Evolutionary conservation across 2,888 invertebrate species (phyloP).

Genomic region (Stenotaenia linearis): DNA sequence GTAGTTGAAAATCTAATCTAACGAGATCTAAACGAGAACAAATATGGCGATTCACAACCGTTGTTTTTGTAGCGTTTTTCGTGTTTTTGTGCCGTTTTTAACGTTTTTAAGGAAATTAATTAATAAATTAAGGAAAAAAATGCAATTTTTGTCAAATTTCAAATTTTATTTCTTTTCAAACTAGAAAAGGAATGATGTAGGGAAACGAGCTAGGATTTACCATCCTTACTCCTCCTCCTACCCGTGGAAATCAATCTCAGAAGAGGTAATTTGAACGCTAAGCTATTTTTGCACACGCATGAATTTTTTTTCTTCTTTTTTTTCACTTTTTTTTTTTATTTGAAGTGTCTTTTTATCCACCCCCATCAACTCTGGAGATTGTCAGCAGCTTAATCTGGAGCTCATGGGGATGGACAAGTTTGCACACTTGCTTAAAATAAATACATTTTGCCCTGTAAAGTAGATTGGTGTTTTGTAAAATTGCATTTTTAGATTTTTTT

Average conservation of each 20-base stretch:
- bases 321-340: no score
- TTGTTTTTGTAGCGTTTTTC: neutral
- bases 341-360: constrained; percentile 34
- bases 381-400: constrained; percentile 28
- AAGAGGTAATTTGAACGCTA: neutral
- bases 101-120: no score
- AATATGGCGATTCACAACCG: neutral
- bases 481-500: neutral
- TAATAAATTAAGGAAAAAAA: no score
- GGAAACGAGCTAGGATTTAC: constrained; percentile 1
- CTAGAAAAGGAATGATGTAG: neutral
- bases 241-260: neutral
- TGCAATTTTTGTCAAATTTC: neutral
- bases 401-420: neutral
- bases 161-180: neutral
- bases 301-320: neutral
- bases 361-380: constrained; percentile 27
- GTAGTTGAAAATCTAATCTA: neutral
- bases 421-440: neutral
- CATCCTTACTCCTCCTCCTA: neutral
- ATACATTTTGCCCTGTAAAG: neutral
- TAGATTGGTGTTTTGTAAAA: neutral
- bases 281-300: neutral
- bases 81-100: no score
- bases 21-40: neutral